Conservation (phyloP, 2,888 invertebrate genomes). For the Yponomeuta cagnagella region DNA sequence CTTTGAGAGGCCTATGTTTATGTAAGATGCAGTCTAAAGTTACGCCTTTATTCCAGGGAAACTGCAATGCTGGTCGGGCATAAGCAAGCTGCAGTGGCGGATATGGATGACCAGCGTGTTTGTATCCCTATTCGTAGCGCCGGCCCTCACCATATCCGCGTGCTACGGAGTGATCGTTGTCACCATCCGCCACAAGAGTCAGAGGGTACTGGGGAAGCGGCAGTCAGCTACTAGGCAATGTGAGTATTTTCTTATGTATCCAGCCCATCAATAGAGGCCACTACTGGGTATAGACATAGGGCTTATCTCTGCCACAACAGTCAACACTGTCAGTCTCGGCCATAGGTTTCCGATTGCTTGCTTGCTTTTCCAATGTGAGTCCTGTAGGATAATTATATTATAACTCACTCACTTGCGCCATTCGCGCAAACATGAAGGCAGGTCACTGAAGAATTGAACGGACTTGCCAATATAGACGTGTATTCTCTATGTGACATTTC, state of each 20-base stretch:
- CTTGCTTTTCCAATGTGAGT: too few relatives aligned
- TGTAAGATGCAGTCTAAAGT: neutral
- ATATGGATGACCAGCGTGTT: constrained; percentile 92
- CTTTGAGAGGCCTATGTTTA: too few relatives aligned
- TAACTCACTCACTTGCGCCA: too few relatives aligned
- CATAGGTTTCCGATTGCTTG: too few relatives aligned
- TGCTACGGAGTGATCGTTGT: constrained; percentile 94
- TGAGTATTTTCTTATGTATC: constrained; percentile 29
- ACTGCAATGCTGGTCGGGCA: constrained; percentile 92
- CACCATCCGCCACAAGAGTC: constrained; percentile 91
- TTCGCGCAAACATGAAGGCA: too few relatives aligned
- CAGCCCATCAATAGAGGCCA: neutral
- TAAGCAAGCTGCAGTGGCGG: constrained; percentile 85
- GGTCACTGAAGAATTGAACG: too few relatives aligned
- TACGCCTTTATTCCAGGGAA: constrained; percentile 58
- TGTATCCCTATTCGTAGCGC: constrained; percentile 87
- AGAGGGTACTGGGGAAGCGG: constrained; percentile 68
- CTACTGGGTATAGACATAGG: too few relatives aligned
- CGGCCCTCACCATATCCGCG: constrained; percentile 90
- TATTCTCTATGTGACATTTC: too few relatives aligned
- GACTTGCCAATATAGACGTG: too few relatives aligned
- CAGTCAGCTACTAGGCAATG: constrained; percentile 59
- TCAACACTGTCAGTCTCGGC: too few relatives aligned
- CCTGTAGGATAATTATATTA: too few relatives aligned
- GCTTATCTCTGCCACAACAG: too few relatives aligned